Evolutionary conservation across 2,113 vertebrate species (phyloP).

Genomic region (Cygnus buccinator): DNA sequence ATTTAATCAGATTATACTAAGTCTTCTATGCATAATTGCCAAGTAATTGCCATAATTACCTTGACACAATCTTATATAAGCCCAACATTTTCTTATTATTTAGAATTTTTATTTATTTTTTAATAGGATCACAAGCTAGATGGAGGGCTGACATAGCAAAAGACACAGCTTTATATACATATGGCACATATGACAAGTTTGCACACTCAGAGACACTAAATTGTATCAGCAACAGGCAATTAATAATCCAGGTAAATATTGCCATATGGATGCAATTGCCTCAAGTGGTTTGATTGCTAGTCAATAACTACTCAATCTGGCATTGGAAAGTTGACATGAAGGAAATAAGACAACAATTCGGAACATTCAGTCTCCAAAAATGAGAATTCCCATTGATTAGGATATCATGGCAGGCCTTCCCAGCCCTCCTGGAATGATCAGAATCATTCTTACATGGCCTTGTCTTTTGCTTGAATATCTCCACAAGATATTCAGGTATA

Average conservation of each 20-base stretch:
- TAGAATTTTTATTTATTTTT: not conserved
- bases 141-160: not conserved
- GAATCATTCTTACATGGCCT: too few species aligned
- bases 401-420: not conserved
- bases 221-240: not conserved
- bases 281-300: not conserved
- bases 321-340: not conserved
- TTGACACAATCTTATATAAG: not conserved
- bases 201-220: not conserved
- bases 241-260: not conserved
- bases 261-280: not conserved
- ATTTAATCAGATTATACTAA: not conserved
- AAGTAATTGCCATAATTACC: not conserved
- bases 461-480: too few species aligned
- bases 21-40: not conserved
- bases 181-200: not conserved
- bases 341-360: not conserved
- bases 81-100: not conserved
- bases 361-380: not conserved
- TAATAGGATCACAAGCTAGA: not conserved
- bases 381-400: not conserved
- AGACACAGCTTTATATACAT: not conserved
- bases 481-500: too few species aligned
- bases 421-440: too few species aligned
- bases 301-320: not conserved